A percentile compares a stretch with the other conserved stretches of the same genome.
These are phyloP conservation scores for Bunonema sp. DNA, from an alignment of 2,888 invertebrate species.

Conservation along the genomic window DNA sequence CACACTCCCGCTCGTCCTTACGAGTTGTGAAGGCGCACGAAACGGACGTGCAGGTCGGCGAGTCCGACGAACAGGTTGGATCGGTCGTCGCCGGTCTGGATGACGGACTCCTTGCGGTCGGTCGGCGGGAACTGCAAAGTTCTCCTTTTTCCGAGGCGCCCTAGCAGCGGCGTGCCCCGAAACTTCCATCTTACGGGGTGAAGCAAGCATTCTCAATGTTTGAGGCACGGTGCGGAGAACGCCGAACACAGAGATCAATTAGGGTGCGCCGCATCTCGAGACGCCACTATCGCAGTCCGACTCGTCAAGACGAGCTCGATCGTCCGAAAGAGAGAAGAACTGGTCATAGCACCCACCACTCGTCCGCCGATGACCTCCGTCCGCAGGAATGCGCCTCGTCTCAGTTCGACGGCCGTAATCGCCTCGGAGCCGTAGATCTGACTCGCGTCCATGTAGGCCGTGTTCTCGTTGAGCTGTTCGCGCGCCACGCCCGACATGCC, in stretches of 20 bases:
- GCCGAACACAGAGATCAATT: too few species aligned
- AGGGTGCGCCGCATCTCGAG: too few species aligned
- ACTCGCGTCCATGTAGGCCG: conserved; percentile 71
- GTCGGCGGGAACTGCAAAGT: too few species aligned
- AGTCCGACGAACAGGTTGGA: conserved; percentile 46
- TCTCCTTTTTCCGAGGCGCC: too few species aligned
- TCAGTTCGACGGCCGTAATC: conserved; percentile 13
- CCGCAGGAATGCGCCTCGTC: conserved; percentile 26
- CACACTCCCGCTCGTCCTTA: conserved; percentile 46
- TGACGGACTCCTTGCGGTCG: too few species aligned
- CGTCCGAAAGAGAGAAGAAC: conserved; percentile 49
- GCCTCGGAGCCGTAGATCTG: conserved; percentile 36
- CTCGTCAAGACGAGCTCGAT: conserved; percentile 56
- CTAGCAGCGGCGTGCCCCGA: too few species aligned
- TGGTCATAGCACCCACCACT: conserved; percentile 34
- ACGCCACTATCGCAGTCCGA: too few species aligned
- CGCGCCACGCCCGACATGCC: conserved; percentile 72
- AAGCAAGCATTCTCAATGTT: too few species aligned
- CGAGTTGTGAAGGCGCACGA: conserved; percentile 80
- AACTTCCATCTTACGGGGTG: too few species aligned
- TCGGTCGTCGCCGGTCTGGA: conserved; percentile 33
- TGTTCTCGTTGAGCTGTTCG: conserved; percentile 62
- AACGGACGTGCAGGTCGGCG: conserved; percentile 53
- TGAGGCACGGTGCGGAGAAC: too few species aligned
- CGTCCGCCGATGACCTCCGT: conserved; percentile 12